These are phyloP conservation scores for Amblyjoppa fuscipennis DNA, from an alignment of 2,888 invertebrate genomes.

Conservation along the genomic window DNA sequence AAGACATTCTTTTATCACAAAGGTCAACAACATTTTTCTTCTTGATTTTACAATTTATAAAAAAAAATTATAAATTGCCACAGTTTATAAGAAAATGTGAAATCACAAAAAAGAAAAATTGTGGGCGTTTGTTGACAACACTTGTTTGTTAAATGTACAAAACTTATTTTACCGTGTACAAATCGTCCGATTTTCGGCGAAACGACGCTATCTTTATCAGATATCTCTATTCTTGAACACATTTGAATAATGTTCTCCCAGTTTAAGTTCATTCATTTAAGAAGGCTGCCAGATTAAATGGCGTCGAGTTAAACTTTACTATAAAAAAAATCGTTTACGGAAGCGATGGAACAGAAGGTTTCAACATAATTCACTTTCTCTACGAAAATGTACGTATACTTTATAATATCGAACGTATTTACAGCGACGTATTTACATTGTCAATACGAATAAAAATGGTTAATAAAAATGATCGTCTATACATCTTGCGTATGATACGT, in stretches of 20 bases:
- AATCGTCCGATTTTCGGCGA: too few relatives aligned
- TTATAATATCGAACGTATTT: conserved; percentile 77
- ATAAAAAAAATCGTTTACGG: not conserved
- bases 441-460: conserved; percentile 73
- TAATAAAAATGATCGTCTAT: conserved; percentile 68
- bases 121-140: not conserved
- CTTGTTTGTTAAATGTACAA: not conserved
- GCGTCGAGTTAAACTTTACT: not conserved
- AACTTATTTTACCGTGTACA: not conserved
- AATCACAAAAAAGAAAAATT: not conserved
- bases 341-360: not conserved
- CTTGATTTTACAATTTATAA: not conserved
- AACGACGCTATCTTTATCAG: not conserved
- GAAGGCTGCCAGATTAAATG: not conserved
- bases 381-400: conserved; percentile 60
- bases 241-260: not conserved
- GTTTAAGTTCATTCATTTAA: not conserved
- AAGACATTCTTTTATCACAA: not conserved
- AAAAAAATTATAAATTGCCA: too few relatives aligned
- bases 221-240: not conserved
- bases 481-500: conserved; percentile 43
- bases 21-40: not conserved
- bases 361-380: conserved; percentile 19
- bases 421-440: conserved; percentile 79
- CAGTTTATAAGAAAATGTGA: not conserved